Evolutionary conservation across 2,888 invertebrate genomes (phyloP).

Genomic region (Stenchaetothrips biformis): DNA sequence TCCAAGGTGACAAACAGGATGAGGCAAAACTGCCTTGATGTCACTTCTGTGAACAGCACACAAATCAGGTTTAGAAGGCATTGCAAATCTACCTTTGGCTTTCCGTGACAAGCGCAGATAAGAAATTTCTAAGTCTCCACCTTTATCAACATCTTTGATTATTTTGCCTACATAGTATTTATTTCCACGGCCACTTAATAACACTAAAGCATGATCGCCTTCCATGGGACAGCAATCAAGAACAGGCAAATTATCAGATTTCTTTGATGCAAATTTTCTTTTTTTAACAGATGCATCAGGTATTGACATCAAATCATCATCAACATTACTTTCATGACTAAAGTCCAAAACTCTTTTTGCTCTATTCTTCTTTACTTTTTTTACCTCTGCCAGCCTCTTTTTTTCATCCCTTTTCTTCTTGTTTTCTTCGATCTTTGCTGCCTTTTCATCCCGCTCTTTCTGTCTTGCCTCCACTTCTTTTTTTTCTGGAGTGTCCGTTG

Average conservation of each 20-base stretch:
- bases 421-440: neutral
- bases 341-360: neutral
- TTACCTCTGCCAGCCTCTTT: neutral
- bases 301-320: neutral
- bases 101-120: neutral
- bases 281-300: neutral
- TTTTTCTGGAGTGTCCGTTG: neutral
- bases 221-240: neutral
- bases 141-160: neutral
- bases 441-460: neutral
- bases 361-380: neutral
- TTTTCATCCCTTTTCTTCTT: neutral
- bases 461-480: neutral
- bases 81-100: neutral
- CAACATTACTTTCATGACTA: neutral
- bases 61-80: neutral
- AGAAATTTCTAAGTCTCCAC: neutral
- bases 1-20: neutral
- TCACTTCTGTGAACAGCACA: neutral
- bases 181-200: neutral
- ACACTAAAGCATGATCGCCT: neutral
- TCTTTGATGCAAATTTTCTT: too few species aligned
- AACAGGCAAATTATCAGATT: neutral
- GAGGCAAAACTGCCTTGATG: neutral
- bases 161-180: conserved; percentile 1